A percentile compares a stretch with the other conserved stretches of the same genome.
Conservation (phyloP, 2,797 vertebrate genomes). For the Gymnothorax javanicus region DNA sequence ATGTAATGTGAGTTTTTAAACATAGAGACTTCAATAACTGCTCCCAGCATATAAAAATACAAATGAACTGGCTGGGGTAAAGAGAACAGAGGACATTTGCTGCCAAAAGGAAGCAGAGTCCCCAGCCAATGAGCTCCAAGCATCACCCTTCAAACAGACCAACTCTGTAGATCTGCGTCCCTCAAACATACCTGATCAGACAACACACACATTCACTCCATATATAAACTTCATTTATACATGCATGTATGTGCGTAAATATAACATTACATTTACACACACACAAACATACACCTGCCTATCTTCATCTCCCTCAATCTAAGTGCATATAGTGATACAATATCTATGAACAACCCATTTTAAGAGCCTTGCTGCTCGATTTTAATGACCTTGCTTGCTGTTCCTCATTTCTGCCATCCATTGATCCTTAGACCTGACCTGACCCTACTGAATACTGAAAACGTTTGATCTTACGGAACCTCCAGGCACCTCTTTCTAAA, state of each 20-base stretch:
- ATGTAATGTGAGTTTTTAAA: slow-evolving; percentile 63
- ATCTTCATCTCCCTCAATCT: not conserved
- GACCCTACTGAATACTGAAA: not conserved
- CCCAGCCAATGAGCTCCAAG: not conserved
- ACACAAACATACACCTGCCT: slow-evolving; percentile 22
- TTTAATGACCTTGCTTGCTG: slow-evolving; percentile 58
- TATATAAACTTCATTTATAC: not conserved
- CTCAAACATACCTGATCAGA: slow-evolving; percentile 38
- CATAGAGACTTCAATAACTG: slow-evolving; percentile 64
- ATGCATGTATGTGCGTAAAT: not conserved
- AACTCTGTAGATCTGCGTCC: slow-evolving; percentile 50
- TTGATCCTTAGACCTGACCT: not conserved
- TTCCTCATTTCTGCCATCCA: slow-evolving; percentile 13
- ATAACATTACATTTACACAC: slow-evolving; percentile 21
- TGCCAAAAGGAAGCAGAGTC: slow-evolving; percentile 42
- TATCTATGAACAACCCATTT: slow-evolving; percentile 53
- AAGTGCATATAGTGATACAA: slow-evolving; percentile 32
- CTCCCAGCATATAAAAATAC: slow-evolving; percentile 44
- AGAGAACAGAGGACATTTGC: slow-evolving; percentile 44
- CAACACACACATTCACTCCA: slow-evolving; percentile 71
- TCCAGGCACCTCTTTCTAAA: slow-evolving; percentile 62
- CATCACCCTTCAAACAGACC: not conserved
- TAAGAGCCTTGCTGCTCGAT: slow-evolving; percentile 67
- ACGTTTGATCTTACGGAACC: slow-evolving; percentile 52
- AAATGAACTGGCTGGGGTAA: slow-evolving; percentile 42